Base-by-base conservation (phyloP, 2,113 vertebrate species). In the Lasiurus borealis region DNA sequence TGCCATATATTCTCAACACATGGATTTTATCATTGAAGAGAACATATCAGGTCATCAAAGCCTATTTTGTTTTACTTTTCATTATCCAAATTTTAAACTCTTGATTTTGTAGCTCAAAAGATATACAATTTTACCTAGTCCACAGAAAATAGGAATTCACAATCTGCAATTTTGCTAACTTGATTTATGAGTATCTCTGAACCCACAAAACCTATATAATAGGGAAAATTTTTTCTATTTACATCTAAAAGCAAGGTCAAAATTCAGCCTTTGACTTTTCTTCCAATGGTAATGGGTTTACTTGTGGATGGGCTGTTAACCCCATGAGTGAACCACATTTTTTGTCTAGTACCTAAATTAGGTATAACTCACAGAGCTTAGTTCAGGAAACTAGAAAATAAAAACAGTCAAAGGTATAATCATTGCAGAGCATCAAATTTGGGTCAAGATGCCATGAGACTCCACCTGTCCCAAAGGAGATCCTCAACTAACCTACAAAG, bases 11-110 rank as follows among this genome's bases (percentile, higher is more conserved):
- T 62, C 77, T 91, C 44, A 93, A 66, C 82, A 93, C 18, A 40
- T 50, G 77, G 48, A 29, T 23, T 88, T 90, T 68, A 46, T 88
- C 66, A 80, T 44, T 87, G 44, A 85, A 89, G 48, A 86, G 40
- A 89, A 89, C 69, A 88, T 23, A 21, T 64, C 72, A 85, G 19
- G 11, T 36, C 54, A 73, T 78, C 82, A 84, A 95, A 92, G 16
- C 2, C 27, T 89, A 5, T n/a, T 92, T 91, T 36, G 10, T 54
- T 78, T 96, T 84, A n/a, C 68, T 81, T 80, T 44, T 76, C 27
- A n/a, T 72, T 92, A 81, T 94, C 72, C 27, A 85, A 87, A 64
- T 88, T 90, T 75, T 66, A 71, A 84, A 34, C 4, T 3, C n/a
- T 66, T 94, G 44, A 64, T 85, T 73, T 76, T 93, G 31, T 66